phyloP scores from a whole-genome alignment of 2,888 invertebrate genomes.

The Sphaeridia pumilis region DNA sequence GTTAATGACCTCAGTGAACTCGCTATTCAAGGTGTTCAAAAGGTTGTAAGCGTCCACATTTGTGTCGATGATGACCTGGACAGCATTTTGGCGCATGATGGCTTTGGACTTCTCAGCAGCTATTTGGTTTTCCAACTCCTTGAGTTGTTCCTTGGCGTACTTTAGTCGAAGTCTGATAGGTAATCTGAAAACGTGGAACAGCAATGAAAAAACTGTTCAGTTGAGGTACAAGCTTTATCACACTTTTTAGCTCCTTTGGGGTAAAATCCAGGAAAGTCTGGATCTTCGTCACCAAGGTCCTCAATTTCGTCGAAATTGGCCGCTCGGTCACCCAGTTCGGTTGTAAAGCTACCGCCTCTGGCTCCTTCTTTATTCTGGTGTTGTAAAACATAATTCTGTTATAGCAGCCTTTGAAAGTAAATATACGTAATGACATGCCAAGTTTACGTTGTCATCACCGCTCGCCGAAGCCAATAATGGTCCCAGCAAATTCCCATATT shows the following conservation, averaged over 20 bases:
- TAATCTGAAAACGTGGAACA: conserved; percentile 3
- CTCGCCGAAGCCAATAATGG: neutral
- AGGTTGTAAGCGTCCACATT: conserved; percentile 49
- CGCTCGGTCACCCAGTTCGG: neutral
- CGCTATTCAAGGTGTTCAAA: conserved; percentile 45
- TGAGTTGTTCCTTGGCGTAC: conserved; percentile 45
- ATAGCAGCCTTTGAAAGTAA: neutral
- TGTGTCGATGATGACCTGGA: conserved; percentile 43
- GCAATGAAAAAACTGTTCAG: too few species aligned
- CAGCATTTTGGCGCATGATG: conserved; percentile 39
- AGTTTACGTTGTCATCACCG: neutral
- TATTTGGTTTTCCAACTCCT: conserved; percentile 38
- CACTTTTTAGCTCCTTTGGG: conserved; percentile 9
- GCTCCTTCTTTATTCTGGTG: neutral
- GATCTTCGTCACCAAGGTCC: conserved; percentile 16
- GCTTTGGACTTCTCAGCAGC: conserved; percentile 39
- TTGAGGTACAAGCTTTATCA: too few species aligned
- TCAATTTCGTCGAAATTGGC: conserved; percentile 9
- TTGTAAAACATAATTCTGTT: neutral
- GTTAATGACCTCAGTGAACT: conserved; percentile 43
- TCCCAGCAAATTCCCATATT: conserved; percentile 8
- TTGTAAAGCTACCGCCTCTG: neutral
- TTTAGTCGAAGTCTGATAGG: conserved; percentile 13
- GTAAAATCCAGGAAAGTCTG: conserved; percentile 17
- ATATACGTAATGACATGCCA: too few species aligned